Conservation (phyloP, 2,797 vertebrate genomes). For the Typhlichthys subterraneus region DNA sequence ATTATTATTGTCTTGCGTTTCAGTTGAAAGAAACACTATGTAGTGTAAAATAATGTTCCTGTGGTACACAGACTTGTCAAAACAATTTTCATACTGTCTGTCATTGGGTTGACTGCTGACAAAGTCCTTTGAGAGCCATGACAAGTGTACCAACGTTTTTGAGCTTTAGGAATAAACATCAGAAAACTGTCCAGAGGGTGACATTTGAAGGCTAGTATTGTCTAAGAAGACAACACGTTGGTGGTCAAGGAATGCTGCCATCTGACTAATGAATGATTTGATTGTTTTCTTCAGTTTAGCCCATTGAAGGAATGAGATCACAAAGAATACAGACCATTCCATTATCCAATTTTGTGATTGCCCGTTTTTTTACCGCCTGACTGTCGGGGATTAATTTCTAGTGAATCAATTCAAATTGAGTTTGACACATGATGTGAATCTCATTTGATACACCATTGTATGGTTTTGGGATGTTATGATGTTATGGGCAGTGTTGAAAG, state of each 20-base stretch:
- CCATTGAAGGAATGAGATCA: conserved; percentile 26
- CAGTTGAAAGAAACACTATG: no score
- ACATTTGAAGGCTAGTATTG: neutral
- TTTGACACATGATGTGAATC: conserved; percentile 13
- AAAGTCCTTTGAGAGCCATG: no score
- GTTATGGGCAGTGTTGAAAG: neutral
- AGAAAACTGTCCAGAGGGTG: neutral
- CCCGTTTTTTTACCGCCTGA: conserved; percentile 14
- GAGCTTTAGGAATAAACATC: neutral
- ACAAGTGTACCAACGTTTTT: neutral
- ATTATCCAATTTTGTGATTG: conserved; percentile 5
- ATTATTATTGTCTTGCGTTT: no score
- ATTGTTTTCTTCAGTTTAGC: conserved; percentile 62
- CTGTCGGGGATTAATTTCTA: no score
- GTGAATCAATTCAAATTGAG: no score
- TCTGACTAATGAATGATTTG: conserved; percentile 68
- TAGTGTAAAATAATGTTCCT: no score
- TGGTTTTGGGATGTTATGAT: neutral
- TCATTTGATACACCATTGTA: conserved; percentile 6
- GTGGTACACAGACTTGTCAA: no score
- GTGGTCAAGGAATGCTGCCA: conserved; percentile 54
- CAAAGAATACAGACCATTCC: conserved; percentile 13
- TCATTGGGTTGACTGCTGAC: no score
- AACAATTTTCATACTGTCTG: no score
- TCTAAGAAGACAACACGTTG: conserved; percentile 51